A percentile compares a stretch with the other conserved stretches of the same genome.
These are phyloP conservation scores for Eristalis pertinax DNA, from an alignment of 2,888 invertebrate genomes.

Conservation along the genomic window DNA sequence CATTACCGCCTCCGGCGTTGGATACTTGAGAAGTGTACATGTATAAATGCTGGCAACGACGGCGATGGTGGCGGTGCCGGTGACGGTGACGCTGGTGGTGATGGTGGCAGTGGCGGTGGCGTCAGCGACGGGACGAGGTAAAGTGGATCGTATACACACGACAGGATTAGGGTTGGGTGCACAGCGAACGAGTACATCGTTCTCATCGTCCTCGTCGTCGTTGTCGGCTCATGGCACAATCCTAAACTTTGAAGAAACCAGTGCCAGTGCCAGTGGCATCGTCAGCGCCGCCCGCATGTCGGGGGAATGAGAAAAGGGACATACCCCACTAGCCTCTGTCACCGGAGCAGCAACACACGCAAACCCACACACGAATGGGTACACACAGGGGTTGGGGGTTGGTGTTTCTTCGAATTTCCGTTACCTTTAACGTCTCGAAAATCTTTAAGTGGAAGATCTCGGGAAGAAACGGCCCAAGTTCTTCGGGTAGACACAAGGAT, in stretches of 20 bases:
- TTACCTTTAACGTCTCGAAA: background rate
- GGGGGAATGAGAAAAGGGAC: background rate
- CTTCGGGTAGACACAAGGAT: background rate
- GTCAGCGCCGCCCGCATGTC: background rate
- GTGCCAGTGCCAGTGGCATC: background rate
- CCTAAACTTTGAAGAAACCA: constrained; percentile 19
- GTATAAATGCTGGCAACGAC: constrained; percentile 51
- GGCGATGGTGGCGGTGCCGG: background rate
- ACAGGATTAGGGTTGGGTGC: constrained; percentile 41
- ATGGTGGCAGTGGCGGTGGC: background rate
- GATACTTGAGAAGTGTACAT: constrained; percentile 62
- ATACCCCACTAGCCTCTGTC: background rate
- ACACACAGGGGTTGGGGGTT: too few relatives aligned
- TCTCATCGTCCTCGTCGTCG: background rate
- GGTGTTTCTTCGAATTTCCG: background rate
- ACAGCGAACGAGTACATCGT: background rate
- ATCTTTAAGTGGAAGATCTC: background rate
- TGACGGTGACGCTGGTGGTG: background rate
- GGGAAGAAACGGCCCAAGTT: background rate
- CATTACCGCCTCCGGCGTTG: constrained; percentile 63
- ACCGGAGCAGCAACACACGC: too few relatives aligned
- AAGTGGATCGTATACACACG: constrained; percentile 31
- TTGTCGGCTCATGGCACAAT: constrained; percentile 17
- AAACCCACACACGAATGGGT: too few relatives aligned
- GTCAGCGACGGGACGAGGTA: background rate